Evolutionary conservation across 1,140 invertebrate genomes (phyloP).

Genomic region (Manduca sexta): DNA sequence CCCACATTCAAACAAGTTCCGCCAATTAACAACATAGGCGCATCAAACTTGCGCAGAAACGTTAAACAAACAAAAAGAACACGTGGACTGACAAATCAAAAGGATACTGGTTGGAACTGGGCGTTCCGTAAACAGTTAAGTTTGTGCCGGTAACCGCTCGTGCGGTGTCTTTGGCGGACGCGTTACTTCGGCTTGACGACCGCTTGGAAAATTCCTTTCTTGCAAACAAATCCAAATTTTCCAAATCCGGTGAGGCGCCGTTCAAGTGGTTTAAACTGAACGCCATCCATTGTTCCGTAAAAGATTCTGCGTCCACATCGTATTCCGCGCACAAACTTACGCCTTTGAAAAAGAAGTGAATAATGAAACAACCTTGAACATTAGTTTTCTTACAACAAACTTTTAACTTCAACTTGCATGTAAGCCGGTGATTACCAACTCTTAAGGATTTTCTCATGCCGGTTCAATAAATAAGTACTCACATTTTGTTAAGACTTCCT

Average conservation of each 20-base stretch:
- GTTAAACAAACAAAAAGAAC: constrained; percentile 24
- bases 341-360: constrained; percentile 58
- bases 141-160: constrained; percentile 43
- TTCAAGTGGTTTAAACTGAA: constrained; percentile 76
- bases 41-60: background rate
- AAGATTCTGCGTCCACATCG: constrained; percentile 77
- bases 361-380: constrained; percentile 68
- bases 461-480: constrained; percentile 33
- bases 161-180: constrained; percentile 40
- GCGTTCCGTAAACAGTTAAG: constrained; percentile 51
- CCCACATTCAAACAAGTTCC: background rate
- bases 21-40: background rate
- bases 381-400: constrained; percentile 36
- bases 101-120: constrained; percentile 57
- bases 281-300: constrained; percentile 80
- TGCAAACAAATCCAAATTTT: constrained; percentile 74
- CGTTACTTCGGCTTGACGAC: constrained; percentile 38
- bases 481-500: constrained; percentile 63
- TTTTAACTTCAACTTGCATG: background rate
- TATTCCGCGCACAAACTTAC: constrained; percentile 75
- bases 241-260: constrained; percentile 73
- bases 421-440: background rate
- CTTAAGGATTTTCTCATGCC: background rate
- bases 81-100: constrained; percentile 49
- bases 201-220: constrained; percentile 76